These are phyloP conservation scores for Nasonovia ribisnigri DNA, from an alignment of 2,888 invertebrate species.

Conservation along the genomic window DNA sequence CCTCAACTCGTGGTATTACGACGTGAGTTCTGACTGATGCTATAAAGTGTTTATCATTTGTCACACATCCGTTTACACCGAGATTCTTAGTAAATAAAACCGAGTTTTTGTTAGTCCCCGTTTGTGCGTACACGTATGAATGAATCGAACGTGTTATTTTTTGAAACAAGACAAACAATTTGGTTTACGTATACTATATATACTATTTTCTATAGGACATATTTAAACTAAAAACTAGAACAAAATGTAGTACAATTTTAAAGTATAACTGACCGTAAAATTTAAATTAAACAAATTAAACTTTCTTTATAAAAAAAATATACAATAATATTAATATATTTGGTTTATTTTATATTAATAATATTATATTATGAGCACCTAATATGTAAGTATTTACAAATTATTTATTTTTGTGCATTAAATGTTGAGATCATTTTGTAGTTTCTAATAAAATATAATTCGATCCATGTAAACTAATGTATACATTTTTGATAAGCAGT, in stretches of 20 bases:
- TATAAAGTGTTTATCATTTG: conserved; percentile 45
- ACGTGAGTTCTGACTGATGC: conserved; percentile 43
- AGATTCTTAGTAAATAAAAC: not conserved
- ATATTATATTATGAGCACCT: too few species aligned
- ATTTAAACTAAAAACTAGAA: not conserved
- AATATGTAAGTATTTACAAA: too few species aligned
- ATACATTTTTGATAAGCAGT: too few species aligned
- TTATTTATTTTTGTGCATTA: too few species aligned
- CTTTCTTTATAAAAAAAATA: too few species aligned
- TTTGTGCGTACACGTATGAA: not conserved
- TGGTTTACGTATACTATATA: not conserved
- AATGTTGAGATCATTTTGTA: too few species aligned
- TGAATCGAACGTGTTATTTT: not conserved
- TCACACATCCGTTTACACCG: conserved; percentile 10
- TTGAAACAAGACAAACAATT: not conserved
- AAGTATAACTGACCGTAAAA: not conserved
- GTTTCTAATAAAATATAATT: too few species aligned
- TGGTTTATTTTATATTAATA: too few species aligned
- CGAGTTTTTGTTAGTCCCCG: not conserved
- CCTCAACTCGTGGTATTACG: not conserved
- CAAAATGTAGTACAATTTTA: not conserved
- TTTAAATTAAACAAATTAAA: not conserved
- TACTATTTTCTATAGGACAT: not conserved
- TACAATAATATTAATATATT: too few species aligned
- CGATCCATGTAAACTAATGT: too few species aligned